These are phyloP conservation scores for Drosophila micromelanica DNA, from an alignment of 1,140 invertebrate species.

Conservation along the genomic window DNA sequence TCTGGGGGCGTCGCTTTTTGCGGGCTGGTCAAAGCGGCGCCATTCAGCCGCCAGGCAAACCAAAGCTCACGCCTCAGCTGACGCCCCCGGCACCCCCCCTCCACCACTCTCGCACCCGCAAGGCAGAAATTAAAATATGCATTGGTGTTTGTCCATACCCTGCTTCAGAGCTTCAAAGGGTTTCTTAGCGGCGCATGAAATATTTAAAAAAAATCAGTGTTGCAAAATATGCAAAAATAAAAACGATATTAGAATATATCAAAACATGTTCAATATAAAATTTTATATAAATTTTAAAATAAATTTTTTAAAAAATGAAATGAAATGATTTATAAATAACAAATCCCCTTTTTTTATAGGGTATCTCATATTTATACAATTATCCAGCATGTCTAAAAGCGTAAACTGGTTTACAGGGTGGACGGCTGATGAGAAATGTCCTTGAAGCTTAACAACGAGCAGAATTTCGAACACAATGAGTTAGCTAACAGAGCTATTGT, in stretches of 20 bases:
- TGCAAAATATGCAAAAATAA: no score
- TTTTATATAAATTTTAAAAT: no score
- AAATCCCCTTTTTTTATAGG: no score
- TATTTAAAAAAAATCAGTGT: no score
- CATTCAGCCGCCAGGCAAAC: conserved; percentile 59
- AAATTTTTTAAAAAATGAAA: no score
- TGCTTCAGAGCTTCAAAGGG: neutral
- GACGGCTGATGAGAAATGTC: conserved; percentile 18
- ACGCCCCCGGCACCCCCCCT: neutral
- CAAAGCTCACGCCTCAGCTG: conserved; percentile 39
- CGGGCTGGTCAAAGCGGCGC: conserved; percentile 70
- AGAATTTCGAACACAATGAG: neutral
- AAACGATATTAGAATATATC: no score
- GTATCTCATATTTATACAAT: no score
- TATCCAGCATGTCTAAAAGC: neutral
- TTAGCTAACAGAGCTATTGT: conserved; percentile 12
- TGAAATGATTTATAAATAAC: no score
- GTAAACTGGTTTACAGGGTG: neutral
- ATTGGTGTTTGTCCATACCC: conserved; percentile 43
- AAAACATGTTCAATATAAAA: no score
- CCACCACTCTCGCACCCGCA: no score
- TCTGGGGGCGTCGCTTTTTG: conserved; percentile 26
- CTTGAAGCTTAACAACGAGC: conserved; percentile 36
- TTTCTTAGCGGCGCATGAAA: neutral
- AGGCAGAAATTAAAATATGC: conserved; percentile 71